phyloP scores from a whole-genome alignment of 2,797 vertebrate genomes.

The Lagodon rhomboides region DNA sequence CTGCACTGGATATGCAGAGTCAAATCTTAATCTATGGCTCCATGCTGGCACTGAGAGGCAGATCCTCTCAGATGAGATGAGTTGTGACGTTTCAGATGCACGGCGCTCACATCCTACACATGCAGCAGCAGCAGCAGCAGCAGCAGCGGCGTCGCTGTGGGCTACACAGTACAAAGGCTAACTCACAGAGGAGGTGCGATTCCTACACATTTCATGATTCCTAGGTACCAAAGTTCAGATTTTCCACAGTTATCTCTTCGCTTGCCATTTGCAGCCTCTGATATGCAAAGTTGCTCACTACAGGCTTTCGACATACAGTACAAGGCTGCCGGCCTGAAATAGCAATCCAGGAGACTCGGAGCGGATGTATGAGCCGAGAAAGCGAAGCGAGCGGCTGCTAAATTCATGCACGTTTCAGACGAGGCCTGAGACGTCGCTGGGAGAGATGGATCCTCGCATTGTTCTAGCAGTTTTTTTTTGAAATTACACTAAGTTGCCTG shows the following conservation, averaged over 20 bases:
- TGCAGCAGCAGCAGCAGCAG: conserved; percentile 22
- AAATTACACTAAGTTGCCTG: conserved; percentile 41
- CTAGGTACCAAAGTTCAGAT: conserved; percentile 47
- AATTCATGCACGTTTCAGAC: not conserved
- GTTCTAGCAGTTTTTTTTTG: conserved; percentile 24
- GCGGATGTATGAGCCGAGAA: conserved; percentile 5
- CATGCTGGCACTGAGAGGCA: not conserved
- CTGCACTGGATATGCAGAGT: not conserved
- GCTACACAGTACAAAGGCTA: conserved; percentile 43
- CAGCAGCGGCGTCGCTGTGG: conserved; percentile 31
- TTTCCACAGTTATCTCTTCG: conserved; percentile 32
- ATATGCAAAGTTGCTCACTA: conserved; percentile 44
- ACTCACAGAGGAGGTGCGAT: conserved; percentile 41
- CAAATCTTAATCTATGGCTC: not conserved
- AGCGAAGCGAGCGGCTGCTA: not conserved
- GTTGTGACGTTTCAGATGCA: conserved; percentile 41
- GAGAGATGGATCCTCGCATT: conserved; percentile 16
- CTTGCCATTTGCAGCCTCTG: conserved; percentile 44
- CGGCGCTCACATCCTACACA: conserved; percentile 54
- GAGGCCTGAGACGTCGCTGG: not conserved
- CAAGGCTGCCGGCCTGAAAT: conserved; percentile 17
- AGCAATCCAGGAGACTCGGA: conserved; percentile 7
- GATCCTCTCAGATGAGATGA: conserved; percentile 22
- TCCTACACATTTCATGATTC: conserved; percentile 46
- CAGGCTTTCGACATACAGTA: conserved; percentile 6